phyloP scores from a whole-genome alignment of 1,140 invertebrate genomes.

The Calephelis virginiensis region DNA sequence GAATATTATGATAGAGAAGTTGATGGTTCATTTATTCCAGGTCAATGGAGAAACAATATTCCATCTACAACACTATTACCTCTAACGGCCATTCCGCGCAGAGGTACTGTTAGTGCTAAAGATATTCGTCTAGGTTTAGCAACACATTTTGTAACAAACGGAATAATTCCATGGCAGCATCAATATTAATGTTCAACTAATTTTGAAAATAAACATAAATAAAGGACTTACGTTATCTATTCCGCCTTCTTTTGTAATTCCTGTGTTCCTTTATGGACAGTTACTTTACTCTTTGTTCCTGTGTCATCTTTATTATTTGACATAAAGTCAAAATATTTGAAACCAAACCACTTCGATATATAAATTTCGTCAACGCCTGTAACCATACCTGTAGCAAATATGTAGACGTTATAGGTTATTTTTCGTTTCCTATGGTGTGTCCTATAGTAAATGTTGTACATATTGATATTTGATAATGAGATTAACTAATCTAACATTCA shows the following conservation, averaged over 20 bases:
- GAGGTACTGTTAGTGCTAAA: neutral
- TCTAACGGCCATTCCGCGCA: constrained; percentile 12
- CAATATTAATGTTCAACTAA: neutral
- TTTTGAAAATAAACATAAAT: no score
- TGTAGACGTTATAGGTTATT: no score
- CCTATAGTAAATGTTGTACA: constrained; percentile 12
- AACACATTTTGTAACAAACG: constrained; percentile 17
- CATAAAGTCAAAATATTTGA: no score
- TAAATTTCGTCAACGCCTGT: no score
- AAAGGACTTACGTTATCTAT: no score
- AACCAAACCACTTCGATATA: no score
- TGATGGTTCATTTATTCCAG: neutral
- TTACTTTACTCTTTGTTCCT: no score
- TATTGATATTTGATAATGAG: constrained; percentile 14
- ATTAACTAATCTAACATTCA: constrained; percentile 18
- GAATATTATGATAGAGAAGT: neutral
- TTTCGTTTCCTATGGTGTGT: no score
- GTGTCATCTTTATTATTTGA: no score
- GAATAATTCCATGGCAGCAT: constrained; percentile 16
- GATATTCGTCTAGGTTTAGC: constrained; percentile 6
- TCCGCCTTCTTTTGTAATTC: no score
- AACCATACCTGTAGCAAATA: no score
- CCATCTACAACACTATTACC: constrained; percentile 11
- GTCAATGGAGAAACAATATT: constrained; percentile 14
- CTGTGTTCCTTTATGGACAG: no score